Conservation (phyloP, 2,888 invertebrate genomes). For the Acanthosepion pharaonis region DNA sequence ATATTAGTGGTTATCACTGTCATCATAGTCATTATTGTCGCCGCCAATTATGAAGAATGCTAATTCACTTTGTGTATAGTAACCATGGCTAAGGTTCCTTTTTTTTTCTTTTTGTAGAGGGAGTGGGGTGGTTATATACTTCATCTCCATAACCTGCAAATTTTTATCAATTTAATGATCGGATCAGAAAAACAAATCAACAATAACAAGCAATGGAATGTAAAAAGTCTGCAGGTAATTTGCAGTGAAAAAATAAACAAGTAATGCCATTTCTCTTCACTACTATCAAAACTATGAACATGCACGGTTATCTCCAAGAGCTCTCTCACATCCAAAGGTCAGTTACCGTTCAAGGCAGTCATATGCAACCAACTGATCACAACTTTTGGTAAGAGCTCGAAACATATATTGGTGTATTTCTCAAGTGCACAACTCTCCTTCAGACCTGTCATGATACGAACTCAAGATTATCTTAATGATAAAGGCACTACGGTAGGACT, state of each 20-base stretch:
- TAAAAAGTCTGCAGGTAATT: constrained; percentile 43
- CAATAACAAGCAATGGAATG: constrained; percentile 47
- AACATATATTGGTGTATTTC: constrained; percentile 45
- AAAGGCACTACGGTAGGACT: constrained; percentile 48
- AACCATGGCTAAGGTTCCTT: constrained; percentile 36
- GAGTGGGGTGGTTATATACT: constrained; percentile 35
- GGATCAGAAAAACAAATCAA: constrained; percentile 47
- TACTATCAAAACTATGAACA: constrained; percentile 42
- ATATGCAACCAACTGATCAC: constrained; percentile 45
- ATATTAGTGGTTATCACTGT: not conserved
- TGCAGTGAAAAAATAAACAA: constrained; percentile 43
- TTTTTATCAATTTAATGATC: constrained; percentile 46
- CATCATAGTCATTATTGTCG: not conserved
- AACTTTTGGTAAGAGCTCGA: constrained; percentile 41
- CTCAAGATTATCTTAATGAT: constrained; percentile 48
- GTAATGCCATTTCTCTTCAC: constrained; percentile 46
- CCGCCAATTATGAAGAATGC: constrained; percentile 39
- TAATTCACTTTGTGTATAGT: constrained; percentile 33
- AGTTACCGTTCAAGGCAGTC: constrained; percentile 45
- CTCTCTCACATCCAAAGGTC: constrained; percentile 45
- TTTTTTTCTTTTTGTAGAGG: constrained; percentile 34
- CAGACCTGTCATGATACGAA: constrained; percentile 47
- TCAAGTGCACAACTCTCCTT: constrained; percentile 46
- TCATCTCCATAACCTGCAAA: constrained; percentile 45
- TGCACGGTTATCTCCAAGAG: constrained; percentile 35